These are phyloP conservation scores for Scolanthus callimorphus DNA, from an alignment of 92 coral and sea anemone genomes.

Conservation along the genomic window DNA sequence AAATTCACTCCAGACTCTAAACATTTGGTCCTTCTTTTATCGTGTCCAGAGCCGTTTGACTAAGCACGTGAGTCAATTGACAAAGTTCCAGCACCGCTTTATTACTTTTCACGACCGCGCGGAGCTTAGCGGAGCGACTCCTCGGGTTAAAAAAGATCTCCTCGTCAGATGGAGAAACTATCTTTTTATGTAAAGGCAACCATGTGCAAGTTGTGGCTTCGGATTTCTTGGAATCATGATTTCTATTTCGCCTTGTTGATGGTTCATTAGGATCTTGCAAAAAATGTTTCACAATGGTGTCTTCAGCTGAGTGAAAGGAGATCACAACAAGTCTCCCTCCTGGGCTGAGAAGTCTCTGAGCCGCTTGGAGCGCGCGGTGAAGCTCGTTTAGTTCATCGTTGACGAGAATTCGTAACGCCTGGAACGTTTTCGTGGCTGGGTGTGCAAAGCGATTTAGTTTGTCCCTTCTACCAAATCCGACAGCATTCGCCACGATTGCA, in stretches of 20 bases:
- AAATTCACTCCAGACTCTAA: background rate
- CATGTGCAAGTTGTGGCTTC: constrained; percentile 45
- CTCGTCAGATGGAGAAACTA: constrained; percentile 65
- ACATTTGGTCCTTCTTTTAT: constrained; percentile 40
- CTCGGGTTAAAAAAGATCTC: constrained; percentile 81
- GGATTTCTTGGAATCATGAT: constrained; percentile 7
- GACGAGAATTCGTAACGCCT: constrained; percentile 80
- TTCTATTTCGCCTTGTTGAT: constrained; percentile 28
- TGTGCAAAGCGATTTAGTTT: constrained; percentile 68
- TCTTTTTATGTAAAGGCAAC: constrained; percentile 79
- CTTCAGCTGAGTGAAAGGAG: constrained; percentile 76
- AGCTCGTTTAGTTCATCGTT: constrained; percentile 87
- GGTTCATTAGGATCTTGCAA: constrained; percentile 51
- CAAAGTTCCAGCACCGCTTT: constrained; percentile 56
- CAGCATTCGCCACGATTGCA: constrained; percentile 61
- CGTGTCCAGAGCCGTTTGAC: constrained; percentile 28
- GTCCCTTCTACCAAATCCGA: constrained; percentile 68
- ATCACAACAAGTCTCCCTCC: constrained; percentile 82
- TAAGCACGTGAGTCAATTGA: constrained; percentile 53
- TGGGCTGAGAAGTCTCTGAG: constrained; percentile 73
- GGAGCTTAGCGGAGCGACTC: constrained; percentile 74
- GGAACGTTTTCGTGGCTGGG: constrained; percentile 88
- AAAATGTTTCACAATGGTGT: constrained; percentile 72
- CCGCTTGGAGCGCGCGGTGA: constrained; percentile 67
- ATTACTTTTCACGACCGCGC: constrained; percentile 78